phyloP scores from a whole-genome alignment of 2,797 vertebrate genomes.

The Liasis olivaceus region DNA sequence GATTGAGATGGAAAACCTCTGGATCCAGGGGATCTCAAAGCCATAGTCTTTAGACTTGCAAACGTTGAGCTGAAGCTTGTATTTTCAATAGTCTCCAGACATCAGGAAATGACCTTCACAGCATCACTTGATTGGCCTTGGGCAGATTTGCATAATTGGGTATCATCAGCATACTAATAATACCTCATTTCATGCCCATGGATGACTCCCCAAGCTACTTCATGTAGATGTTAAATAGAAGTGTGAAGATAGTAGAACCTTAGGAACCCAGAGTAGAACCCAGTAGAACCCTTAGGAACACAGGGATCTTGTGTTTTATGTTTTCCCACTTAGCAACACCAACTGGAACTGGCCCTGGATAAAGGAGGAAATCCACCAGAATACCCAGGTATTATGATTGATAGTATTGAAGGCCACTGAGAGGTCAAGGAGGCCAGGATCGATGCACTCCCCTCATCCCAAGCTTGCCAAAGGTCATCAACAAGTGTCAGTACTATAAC shows the following conservation, averaged over 20 bases:
- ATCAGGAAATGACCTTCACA: not conserved
- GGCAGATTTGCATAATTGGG: not conserved
- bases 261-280: too few relatives aligned
- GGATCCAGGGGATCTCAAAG: not conserved
- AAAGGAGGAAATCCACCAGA: not conserved
- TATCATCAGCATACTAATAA: not conserved
- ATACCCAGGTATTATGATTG: not conserved
- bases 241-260: not conserved
- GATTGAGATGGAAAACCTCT: not conserved
- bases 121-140: not conserved
- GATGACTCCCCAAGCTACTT: not conserved
- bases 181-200: not conserved
- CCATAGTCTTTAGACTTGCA: not conserved
- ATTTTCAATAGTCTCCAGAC: not conserved
- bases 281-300: not conserved
- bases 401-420: not conserved
- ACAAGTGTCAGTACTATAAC: not conserved
- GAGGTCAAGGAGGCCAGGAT: not conserved
- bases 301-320: not conserved
- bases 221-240: not conserved
- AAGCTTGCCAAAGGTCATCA: not conserved
- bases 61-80: not conserved
- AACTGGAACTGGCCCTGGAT: too few relatives aligned
- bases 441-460: not conserved
- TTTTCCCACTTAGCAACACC: not conserved